Percentiles rank a stretch among this genome's conserved stretches.
These are phyloP conservation scores for Nautilus pompilius DNA, from an alignment of 1,140 invertebrate genomes.

Conservation along the genomic window DNA sequence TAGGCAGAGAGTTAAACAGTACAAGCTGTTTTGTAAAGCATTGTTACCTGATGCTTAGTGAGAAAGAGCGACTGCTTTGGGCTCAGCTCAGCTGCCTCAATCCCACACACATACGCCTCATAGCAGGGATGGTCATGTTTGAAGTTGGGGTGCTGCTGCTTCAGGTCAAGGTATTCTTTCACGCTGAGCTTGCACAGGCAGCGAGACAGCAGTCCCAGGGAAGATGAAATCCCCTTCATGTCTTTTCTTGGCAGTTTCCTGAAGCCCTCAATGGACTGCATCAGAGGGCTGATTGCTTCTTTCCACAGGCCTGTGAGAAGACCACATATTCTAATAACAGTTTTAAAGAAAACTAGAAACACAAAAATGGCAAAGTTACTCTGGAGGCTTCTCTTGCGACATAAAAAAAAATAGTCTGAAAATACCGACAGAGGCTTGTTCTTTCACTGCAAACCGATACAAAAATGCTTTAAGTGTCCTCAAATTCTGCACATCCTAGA, in stretches of 20 bases:
- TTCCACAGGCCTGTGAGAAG: slow-evolving; percentile 17
- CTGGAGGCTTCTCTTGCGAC: no score
- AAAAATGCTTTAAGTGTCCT: no score
- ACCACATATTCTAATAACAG: neutral
- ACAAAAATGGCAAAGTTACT: no score
- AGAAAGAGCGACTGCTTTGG: no score
- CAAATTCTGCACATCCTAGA: no score
- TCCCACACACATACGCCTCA: slow-evolving; percentile 11
- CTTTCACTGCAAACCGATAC: no score
- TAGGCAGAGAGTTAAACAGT: no score
- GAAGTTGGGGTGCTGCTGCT: slow-evolving; percentile 3
- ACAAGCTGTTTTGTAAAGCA: no score
- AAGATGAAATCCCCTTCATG: slow-evolving; percentile 11
- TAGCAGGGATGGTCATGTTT: slow-evolving; percentile 8
- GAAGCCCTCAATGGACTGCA: slow-evolving; percentile 14
- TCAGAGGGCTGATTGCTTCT: slow-evolving; percentile 11
- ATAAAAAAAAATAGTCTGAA: no score
- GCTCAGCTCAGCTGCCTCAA: slow-evolving; percentile 1
- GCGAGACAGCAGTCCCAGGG: slow-evolving; percentile 9
- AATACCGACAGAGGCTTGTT: no score
- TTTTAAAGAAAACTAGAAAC: no score
- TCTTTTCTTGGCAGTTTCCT: neutral
- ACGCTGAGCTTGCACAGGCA: slow-evolving; percentile 11
- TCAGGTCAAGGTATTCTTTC: slow-evolving; percentile 10
- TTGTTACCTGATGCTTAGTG: no score